These are phyloP conservation scores for Corythucha ciliata DNA, from an alignment of 2,888 invertebrate genomes.

Conservation along the genomic window DNA sequence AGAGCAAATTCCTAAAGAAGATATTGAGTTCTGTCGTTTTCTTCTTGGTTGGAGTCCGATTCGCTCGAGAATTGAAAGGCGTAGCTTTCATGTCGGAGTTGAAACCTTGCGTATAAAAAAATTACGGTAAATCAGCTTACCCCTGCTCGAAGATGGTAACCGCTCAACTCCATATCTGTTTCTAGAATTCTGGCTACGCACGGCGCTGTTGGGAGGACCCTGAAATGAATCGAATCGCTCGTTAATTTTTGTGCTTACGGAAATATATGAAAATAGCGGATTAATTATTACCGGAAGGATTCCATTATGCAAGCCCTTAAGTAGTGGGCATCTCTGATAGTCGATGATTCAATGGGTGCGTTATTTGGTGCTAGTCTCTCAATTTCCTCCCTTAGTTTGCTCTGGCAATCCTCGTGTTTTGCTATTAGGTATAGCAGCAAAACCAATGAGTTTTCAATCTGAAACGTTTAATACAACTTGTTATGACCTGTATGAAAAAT, in stretches of 20 bases:
- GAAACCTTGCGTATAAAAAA: not conserved
- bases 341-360: conserved; percentile 49
- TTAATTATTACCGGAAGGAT: conserved; percentile 55
- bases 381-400: conserved; percentile 57
- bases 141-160: conserved; percentile 60
- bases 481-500: too few species aligned
- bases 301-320: conserved; percentile 70
- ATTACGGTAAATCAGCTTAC: conserved; percentile 44
- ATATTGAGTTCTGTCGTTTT: too few species aligned
- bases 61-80: too few species aligned
- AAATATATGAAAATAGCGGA: too few species aligned
- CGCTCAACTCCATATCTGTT: conserved; percentile 55
- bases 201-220: conserved; percentile 64
- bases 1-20: too few species aligned
- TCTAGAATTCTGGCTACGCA: conserved; percentile 69
- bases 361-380: conserved; percentile 46
- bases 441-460: conserved; percentile 71
- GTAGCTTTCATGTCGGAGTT: too few species aligned
- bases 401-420: conserved; percentile 55
- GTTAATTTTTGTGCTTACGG: too few species aligned
- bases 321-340: conserved; percentile 58
- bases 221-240: conserved; percentile 36
- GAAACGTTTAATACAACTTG: too few species aligned
- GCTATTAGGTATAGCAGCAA: conserved; percentile 68
- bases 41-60: too few species aligned